phyloP scores from a whole-genome alignment of 2,888 invertebrate genomes.

The Nomada flava region DNA sequence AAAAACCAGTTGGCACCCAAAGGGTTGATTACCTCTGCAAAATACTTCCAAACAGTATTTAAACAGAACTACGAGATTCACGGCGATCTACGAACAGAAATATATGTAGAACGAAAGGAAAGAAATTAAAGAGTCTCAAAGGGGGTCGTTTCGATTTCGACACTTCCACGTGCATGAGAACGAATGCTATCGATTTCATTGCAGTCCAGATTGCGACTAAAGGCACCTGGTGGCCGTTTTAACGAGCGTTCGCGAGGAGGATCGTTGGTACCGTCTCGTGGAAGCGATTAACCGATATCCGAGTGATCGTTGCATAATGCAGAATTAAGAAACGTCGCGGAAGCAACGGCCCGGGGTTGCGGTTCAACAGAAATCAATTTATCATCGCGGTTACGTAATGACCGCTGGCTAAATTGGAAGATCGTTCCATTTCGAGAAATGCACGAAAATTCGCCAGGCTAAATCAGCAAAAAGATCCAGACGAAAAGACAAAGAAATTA shows the following conservation, averaged over 20 bases:
- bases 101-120: neutral
- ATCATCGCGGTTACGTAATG: constrained; percentile 38
- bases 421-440: neutral
- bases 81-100: no score
- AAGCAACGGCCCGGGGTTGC: constrained; percentile 14
- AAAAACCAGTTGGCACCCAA: no score
- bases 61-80: no score
- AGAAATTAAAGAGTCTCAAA: neutral
- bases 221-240: constrained; percentile 48
- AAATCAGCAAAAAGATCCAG: neutral
- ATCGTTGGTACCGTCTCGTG: neutral
- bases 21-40: no score
- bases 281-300: neutral
- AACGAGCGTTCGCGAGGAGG: constrained; percentile 27
- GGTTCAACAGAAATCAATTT: constrained; percentile 35
- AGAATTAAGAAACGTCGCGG: constrained; percentile 20
- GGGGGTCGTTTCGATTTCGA: constrained; percentile 28
- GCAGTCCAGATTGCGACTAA: constrained; percentile 72
- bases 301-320: constrained; percentile 1
- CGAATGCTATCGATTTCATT: constrained; percentile 74
- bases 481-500: neutral
- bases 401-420: neutral
- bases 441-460: neutral
- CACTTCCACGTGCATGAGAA: constrained; percentile 61
- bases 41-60: no score